These are phyloP conservation scores for Mirza zaza DNA, from an alignment of 2,113 vertebrate genomes.

Conservation along the genomic window DNA sequence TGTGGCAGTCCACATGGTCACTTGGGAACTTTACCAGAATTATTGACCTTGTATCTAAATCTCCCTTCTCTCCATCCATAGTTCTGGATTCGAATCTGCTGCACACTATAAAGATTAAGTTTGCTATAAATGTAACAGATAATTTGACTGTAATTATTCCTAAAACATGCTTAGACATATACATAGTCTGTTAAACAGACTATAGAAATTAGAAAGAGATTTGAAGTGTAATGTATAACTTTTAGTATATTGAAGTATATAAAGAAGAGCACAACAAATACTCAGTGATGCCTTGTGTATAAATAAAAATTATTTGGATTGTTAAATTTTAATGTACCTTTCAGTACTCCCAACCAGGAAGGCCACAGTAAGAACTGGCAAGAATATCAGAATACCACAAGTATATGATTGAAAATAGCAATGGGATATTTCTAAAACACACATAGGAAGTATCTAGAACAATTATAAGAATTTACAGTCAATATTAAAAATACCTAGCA, in stretches of 20 bases:
- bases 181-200: background rate
- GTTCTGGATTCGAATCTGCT: background rate
- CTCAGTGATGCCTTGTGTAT: background rate
- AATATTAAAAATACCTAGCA: constrained; percentile 61
- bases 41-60: background rate
- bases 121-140: constrained; percentile 13
- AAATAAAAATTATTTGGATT: background rate
- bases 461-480: constrained; percentile 58
- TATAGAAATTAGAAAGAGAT: constrained; percentile 1
- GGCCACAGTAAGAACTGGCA: background rate
- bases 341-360: background rate
- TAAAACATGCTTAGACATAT: background rate
- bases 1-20: background rate
- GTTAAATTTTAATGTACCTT: constrained; percentile 5
- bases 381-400: background rate
- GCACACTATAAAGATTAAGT: background rate
- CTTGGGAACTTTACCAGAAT: background rate
- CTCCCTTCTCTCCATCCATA: background rate
- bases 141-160: background rate
- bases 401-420: constrained; percentile 34
- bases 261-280: background rate
- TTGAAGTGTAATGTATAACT: background rate
- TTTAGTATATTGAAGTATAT: background rate
- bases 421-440: constrained; percentile 38
- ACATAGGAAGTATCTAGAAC: constrained; percentile 27